Evolutionary conservation across 2,113 vertebrate species (phyloP).

Genomic region (Vimba vimba): DNA sequence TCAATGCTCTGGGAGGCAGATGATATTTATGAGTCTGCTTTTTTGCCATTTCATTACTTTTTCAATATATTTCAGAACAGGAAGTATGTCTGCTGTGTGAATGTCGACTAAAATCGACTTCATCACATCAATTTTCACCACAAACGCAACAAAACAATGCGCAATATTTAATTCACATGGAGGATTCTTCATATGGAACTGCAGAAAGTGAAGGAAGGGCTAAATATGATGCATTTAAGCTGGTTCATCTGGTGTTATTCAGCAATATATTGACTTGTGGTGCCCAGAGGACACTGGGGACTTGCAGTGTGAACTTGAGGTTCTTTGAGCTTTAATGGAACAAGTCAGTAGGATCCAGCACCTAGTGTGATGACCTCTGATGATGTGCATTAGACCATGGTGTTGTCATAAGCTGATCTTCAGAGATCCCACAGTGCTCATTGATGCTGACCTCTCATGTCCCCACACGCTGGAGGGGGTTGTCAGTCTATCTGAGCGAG

Average conservation of each 20-base stretch:
- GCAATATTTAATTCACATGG: neutral
- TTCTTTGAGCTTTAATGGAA: constrained; percentile 44
- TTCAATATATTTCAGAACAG: constrained; percentile 5
- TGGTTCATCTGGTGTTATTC: neutral
- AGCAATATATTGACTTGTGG: neutral
- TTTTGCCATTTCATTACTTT: constrained; percentile 34
- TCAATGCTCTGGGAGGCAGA: constrained; percentile 26
- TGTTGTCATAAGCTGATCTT: constrained; percentile 24
- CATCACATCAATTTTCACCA: neutral
- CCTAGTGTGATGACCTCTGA: constrained; percentile 38
- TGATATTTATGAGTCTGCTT: constrained; percentile 26
- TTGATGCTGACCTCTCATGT: constrained; percentile 12
- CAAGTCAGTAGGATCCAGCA: constrained; percentile 39
- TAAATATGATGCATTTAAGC: constrained; percentile 11
- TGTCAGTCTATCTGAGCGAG: neutral
- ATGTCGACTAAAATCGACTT: neutral
- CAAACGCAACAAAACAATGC: neutral
- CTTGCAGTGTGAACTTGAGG: neutral
- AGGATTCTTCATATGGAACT: neutral
- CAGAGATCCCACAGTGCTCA: constrained; percentile 19
- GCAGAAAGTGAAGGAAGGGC: neutral
- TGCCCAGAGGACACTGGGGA: neutral
- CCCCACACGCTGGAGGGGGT: neutral
- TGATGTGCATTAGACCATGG: constrained; percentile 40
- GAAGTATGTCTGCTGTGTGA: neutral